Percentiles rank a stretch among this genome's conserved stretches.
phyloP scores from a whole-genome alignment of 2,113 vertebrate species.

The Strix aluco region DNA sequence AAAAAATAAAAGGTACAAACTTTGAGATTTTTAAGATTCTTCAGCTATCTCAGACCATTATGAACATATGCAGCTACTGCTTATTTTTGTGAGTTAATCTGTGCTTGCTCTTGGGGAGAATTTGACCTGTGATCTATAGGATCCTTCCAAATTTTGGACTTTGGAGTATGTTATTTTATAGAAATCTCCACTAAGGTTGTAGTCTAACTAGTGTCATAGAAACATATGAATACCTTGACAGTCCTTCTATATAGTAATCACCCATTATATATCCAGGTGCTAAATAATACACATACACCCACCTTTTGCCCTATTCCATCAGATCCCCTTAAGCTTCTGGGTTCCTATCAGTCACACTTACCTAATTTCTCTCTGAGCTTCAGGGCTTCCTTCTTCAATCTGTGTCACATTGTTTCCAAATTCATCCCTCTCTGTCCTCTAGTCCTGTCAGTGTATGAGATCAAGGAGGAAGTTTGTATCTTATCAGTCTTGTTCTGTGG shows the following conservation, averaged over 20 bases:
- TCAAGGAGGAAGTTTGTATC: not conserved
- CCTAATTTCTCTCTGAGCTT: not conserved
- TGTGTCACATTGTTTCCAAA: not conserved
- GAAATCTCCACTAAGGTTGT: not conserved
- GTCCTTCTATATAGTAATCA: not conserved
- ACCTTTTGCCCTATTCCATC: not conserved
- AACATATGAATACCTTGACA: not conserved
- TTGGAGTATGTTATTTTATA: not conserved
- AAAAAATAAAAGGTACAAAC: not conserved
- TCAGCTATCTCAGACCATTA: not conserved
- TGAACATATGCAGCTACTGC: not conserved
- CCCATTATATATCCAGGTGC: not conserved
- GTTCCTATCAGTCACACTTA: not conserved
- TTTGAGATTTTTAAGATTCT: not conserved
- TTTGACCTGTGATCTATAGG: not conserved
- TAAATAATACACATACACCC: not conserved
- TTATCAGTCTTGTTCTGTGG: not conserved
- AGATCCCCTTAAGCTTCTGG: not conserved
- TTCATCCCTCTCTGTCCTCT: not conserved
- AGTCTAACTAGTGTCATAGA: not conserved
- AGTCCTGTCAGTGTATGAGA: not conserved
- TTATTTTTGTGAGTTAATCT: not conserved
- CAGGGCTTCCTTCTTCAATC: not conserved
- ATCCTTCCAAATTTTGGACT: not conserved
- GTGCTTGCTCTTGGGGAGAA: not conserved